Evolutionary conservation across 2,797 vertebrate species (phyloP).

Genomic region (Micromesistius poutassou): DNA sequence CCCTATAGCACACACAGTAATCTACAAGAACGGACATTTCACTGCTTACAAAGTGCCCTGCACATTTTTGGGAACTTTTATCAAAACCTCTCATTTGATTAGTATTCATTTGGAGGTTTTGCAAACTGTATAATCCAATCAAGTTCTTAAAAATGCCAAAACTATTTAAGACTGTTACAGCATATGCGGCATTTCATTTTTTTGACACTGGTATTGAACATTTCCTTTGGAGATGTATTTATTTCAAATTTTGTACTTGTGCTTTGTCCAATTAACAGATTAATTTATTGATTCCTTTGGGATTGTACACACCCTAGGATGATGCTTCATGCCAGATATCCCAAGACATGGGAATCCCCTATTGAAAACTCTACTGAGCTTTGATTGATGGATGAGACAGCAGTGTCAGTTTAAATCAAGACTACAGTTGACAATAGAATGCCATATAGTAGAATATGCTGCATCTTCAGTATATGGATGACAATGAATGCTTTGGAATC

Average conservation of each 20-base stretch:
- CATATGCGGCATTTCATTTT: background rate
- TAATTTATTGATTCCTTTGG: background rate
- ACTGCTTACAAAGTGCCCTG: background rate
- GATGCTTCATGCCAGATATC: background rate
- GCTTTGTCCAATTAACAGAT: background rate
- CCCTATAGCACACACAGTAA: constrained; percentile 23
- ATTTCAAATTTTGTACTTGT: background rate
- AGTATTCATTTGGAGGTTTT: background rate
- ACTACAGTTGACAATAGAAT: background rate
- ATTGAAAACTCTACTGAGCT: background rate
- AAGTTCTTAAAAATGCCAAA: background rate
- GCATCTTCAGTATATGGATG: background rate
- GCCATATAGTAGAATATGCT: background rate
- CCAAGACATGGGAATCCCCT: background rate
- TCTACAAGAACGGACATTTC: background rate
- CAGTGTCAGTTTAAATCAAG: background rate
- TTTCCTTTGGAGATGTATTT: background rate
- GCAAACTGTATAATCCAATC: background rate
- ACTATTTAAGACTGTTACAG: background rate
- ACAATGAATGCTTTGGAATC: background rate
- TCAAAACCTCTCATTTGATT: constrained; percentile 1
- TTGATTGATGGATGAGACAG: background rate
- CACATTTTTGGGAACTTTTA: background rate
- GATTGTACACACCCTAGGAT: background rate
- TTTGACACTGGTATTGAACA: background rate